Base-by-base conservation (phyloP, 1,140 invertebrate genomes). In the Temnothorax curvispinosus region DNA sequence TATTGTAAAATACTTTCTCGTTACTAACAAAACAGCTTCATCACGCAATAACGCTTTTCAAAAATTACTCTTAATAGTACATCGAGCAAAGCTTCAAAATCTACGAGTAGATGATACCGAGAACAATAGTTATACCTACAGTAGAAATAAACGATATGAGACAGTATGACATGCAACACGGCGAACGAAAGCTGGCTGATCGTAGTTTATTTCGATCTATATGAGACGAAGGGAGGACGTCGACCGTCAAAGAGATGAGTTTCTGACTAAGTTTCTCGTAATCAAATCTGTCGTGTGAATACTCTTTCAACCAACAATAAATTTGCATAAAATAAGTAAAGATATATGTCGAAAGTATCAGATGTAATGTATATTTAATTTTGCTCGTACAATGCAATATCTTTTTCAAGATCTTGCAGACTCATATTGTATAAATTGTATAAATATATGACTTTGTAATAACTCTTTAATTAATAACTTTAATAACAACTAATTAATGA, bases 201-300 rank as follows among this genome's bases (percentile, higher is more conserved):
- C 15, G 27, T 71, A 81, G 78, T 82, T 82, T 82, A 75, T 84
- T 84, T 84, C 69, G 41, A 82, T 74, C 27, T 38, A 27, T 21
- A 47, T 18, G 1, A 60, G 27, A 38, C 38, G 9, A 82, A 81
- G 15, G 44, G n/a, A 35, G 65, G 9, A 47, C 41, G 18, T 41
- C 4, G 54, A 3, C 0, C 60, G 27, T 65, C 27, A 13, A 60
- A 74, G 41, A 60, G 21, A 44, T n/a, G 38, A 58, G 52, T 32
- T 52, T 80, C 54, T 60, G 52, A 47, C 54, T 60, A 38, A 47
- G 13, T 47, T 60, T 2, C 52, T 15, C 41, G 52, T 82, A 71
- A 74, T 75, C 69, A 32, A 60, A 84, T 75, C 54, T 84, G 41
- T 74, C 27, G n/a, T 27, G 21, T 15, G 27, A 82, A 82, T 82